These are phyloP conservation scores for Crotalus adamanteus DNA, from an alignment of 2,797 vertebrate genomes.

Conservation along the genomic window DNA sequence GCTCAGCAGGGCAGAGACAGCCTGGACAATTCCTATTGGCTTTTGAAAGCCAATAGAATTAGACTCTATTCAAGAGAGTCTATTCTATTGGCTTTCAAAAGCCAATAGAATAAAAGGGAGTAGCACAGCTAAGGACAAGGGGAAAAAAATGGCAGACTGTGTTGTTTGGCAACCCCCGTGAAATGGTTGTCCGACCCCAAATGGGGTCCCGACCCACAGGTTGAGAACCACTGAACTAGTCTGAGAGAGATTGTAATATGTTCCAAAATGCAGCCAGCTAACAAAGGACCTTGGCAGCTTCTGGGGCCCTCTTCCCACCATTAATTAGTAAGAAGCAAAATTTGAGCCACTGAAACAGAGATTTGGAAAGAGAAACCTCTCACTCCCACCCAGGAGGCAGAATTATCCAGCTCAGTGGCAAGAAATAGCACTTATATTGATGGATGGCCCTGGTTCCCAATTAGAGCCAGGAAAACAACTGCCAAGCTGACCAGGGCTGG, in stretches of 20 bases:
- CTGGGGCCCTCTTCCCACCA: background rate
- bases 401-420: background rate
- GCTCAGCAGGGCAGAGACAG: too few species aligned
- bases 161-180: too few species aligned
- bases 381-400: background rate
- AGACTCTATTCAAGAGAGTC: too few species aligned
- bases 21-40: too few species aligned
- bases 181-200: too few species aligned
- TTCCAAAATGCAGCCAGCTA: background rate
- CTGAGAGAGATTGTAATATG: background rate
- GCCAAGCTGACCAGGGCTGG: background rate
- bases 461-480: background rate
- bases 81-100: too few species aligned
- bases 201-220: too few species aligned
- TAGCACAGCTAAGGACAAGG: too few species aligned
- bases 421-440: background rate
- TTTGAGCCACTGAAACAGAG: fast-evolving
- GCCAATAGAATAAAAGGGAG: too few species aligned
- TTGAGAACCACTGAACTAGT: background rate
- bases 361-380: background rate
- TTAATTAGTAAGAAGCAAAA: background rate
- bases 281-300: background rate
- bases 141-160: too few species aligned
- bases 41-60: too few species aligned
- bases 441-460: background rate